phyloP scores from a whole-genome alignment of 2,888 invertebrate species.

The Mimachlamys varia region DNA sequence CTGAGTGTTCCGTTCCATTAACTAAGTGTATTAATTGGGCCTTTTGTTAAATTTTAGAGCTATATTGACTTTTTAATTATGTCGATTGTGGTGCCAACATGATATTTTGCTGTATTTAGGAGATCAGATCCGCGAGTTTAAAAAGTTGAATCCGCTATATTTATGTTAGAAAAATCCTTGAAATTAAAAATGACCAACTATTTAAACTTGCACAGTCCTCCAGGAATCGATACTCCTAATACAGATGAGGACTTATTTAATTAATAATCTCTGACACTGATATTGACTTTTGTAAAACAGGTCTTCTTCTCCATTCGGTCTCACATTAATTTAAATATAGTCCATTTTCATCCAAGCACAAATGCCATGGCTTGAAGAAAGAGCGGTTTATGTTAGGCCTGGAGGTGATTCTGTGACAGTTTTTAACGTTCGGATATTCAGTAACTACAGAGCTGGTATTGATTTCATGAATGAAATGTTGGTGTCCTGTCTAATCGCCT shows the following conservation, averaged over 20 bases:
- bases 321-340: constrained; percentile 34
- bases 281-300: not conserved
- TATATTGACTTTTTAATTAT: not conserved
- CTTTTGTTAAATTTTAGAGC: not conserved
- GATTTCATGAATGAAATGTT: constrained; percentile 28
- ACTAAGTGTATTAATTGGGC: too few relatives aligned
- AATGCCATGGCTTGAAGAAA: not conserved
- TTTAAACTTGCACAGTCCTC: not conserved
- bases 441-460: constrained; percentile 15
- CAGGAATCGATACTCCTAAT: not conserved
- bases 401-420: not conserved
- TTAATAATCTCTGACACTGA: not conserved
- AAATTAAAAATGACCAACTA: not conserved
- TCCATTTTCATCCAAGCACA: not conserved
- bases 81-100: not conserved
- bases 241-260: not conserved
- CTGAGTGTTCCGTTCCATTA: too few relatives aligned
- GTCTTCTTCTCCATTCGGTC: not conserved
- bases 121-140: not conserved
- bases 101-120: not conserved
- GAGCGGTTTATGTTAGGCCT: not conserved
- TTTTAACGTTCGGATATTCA: constrained; percentile 5
- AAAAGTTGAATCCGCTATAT: not conserved
- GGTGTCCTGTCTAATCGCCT: constrained; percentile 16
- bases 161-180: not conserved